Base-by-base conservation (phyloP, 2,888 invertebrate genomes). In the Gibbula magus region DNA sequence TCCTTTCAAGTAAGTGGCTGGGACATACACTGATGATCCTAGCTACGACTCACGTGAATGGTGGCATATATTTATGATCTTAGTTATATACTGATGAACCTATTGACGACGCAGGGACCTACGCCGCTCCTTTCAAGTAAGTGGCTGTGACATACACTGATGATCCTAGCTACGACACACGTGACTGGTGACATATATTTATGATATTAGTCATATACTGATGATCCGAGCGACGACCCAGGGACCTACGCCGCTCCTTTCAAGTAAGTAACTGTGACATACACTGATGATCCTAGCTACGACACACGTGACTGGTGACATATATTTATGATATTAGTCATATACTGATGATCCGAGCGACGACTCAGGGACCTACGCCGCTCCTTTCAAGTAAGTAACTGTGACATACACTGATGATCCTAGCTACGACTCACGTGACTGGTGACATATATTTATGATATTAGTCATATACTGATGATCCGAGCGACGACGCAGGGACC, bases 241-340 rank as follows among this genome's bases (percentile, higher is more conserved):
- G 83, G 80, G 25, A 84, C 78, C 39, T 89, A 86, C 52, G 77
- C 74, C 0, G 88, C 88, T 0, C 83, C 86, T 8, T 89, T 81
- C 76, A 18, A 16, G 0, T 16, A 18, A 16, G 52, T 16, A 18
- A 16, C 13, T 16, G 52, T 52, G 0, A 52, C 13, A 52, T 0
- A 18, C 18, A 53, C 13, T 8, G 20, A 0, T n/a, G 18, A 20
- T 5, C 18, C 53, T 53, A n/a, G 53, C 51, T 51, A 51, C 51
- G 8, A 10, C 16, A 51, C 51, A 51, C 10, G 51, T 8, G 8
- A 10, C 10, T 8, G 8, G 51, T 51, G 51, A 8, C 8, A 51
- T 51, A 16, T 51, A 16, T 51, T 51, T 51, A 8, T 10, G 51
- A 51, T 51, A 51, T 51, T 51, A 16, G 51, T 51, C 16, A 16